These are phyloP conservation scores for Xestoiulus laeticollis DNA, from an alignment of 2,888 invertebrate genomes.

Conservation along the genomic window DNA sequence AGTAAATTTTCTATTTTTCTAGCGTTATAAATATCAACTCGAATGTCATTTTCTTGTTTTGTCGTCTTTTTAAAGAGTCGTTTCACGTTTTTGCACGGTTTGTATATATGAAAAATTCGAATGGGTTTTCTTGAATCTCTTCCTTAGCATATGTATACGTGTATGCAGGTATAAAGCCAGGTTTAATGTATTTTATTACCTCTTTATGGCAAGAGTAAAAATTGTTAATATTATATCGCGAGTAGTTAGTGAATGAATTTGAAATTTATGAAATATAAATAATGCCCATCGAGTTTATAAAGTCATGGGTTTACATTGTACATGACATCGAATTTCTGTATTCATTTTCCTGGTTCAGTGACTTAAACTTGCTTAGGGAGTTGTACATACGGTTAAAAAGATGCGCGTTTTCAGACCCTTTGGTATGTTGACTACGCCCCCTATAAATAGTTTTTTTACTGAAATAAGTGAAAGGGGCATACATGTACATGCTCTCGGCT, in stretches of 20 bases:
- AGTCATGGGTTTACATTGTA: background rate
- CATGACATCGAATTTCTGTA: background rate
- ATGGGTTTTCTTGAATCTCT: background rate
- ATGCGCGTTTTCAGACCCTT: background rate
- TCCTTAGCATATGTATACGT: too few relatives aligned
- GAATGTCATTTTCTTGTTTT: background rate
- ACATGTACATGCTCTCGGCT: background rate
- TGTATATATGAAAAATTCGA: background rate
- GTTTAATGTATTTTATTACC: background rate
- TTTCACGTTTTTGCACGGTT: background rate
- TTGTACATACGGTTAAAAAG: too few relatives aligned
- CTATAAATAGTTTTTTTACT: background rate
- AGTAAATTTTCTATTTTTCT: background rate
- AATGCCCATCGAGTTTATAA: background rate
- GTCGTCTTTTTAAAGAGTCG: background rate
- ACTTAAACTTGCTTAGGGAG: background rate
- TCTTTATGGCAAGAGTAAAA: background rate
- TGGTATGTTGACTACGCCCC: constrained; percentile 9
- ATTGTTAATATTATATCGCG: background rate
- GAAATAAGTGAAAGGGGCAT: background rate
- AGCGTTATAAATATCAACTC: background rate
- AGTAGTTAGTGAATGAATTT: background rate
- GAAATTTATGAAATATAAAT: background rate
- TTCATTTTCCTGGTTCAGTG: constrained; percentile 27
- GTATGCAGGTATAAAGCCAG: background rate